Percentiles rank a stretch among this genome's conserved stretches.
These are phyloP conservation scores for Tipula lateralis DNA, from an alignment of 2,888 invertebrate genomes.

Conservation along the genomic window DNA sequence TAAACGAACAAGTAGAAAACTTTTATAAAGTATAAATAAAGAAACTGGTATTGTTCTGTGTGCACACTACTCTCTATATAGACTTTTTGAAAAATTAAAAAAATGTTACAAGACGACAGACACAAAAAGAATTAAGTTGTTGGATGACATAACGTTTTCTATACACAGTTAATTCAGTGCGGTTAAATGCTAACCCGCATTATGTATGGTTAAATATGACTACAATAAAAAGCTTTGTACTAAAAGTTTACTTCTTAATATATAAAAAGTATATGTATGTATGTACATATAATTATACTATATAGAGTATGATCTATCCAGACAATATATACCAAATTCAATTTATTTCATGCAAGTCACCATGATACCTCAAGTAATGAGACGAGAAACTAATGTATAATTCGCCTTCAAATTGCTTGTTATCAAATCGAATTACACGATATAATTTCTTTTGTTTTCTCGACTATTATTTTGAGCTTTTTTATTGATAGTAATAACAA, in stretches of 20 bases:
- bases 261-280: too few species aligned
- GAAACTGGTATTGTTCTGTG: not conserved
- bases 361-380: not conserved
- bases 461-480: not conserved
- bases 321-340: not conserved
- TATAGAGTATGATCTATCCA: not conserved
- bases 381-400: not conserved
- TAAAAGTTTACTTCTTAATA: too few species aligned
- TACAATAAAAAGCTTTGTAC: not conserved
- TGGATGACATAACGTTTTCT: not conserved
- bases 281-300: not conserved
- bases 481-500: not conserved
- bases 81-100: not conserved
- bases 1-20: not conserved
- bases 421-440: constrained; percentile 19
- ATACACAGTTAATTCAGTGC: not conserved
- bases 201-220: not conserved
- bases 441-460: not conserved
- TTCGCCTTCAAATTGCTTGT: not conserved
- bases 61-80: too few species aligned
- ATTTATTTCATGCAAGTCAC: not conserved
- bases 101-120: not conserved
- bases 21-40: not conserved
- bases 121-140: not conserved
- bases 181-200: not conserved